Conservation (phyloP, 2,797 vertebrate species). For the Podarcis lilfordi region DNA sequence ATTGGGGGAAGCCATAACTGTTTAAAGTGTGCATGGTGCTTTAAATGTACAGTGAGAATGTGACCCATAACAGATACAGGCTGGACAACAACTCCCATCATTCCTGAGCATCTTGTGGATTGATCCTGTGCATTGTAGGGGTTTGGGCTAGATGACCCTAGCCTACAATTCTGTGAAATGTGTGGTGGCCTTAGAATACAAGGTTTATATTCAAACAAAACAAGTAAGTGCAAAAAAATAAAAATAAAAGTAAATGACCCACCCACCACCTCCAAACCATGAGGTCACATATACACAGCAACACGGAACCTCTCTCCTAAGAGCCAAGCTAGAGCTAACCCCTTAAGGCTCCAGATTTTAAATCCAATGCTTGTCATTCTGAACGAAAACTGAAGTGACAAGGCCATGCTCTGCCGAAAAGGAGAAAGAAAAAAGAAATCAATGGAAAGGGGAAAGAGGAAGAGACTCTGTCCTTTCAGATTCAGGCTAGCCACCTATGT, state of each 20-base stretch:
- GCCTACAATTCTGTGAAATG: no score
- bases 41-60: no score
- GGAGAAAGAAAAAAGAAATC: neutral
- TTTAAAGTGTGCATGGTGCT: no score
- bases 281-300: neutral
- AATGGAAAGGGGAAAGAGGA: no score
- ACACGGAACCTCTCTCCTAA: neutral
- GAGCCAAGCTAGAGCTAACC: neutral
- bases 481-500: fast-evolving
- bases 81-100: no score
- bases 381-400: neutral
- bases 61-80: no score
- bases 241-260: slow-evolving; percentile 18
- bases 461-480: neutral
- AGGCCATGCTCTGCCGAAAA: no score
- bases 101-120: no score
- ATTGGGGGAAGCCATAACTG: no score
- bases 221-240: no score
- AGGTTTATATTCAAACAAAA: slow-evolving; percentile 30
- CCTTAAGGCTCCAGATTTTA: neutral
- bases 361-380: neutral
- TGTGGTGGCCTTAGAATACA: slow-evolving; percentile 12
- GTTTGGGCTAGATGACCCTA: no score
- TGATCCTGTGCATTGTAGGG: no score
- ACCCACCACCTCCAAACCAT: neutral